Evolutionary conservation across 2,797 vertebrate species (phyloP), one percentile per base, ranked within the genome.

Genomic region (Hydrophis major): DNA sequence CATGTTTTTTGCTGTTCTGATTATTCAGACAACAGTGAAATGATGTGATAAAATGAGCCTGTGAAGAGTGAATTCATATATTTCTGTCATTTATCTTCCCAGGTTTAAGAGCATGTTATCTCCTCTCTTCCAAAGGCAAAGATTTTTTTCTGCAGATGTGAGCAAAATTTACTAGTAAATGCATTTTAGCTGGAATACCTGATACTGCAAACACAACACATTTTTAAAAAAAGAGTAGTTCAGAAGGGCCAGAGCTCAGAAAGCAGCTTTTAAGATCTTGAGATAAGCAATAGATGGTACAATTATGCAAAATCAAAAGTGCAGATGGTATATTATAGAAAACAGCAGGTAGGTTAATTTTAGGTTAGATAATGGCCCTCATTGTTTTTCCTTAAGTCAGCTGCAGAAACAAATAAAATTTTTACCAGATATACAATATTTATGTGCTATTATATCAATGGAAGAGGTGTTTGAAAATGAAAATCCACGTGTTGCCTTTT

Each of bases 261-360:
- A 42, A 78, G 10, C 32, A 50, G n/a, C 28, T 89, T 92, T 83
- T 53, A 89, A 78, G 88, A 12, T 63, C 37, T 53, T 50, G 89
- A 37, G 22, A 86, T 86, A 89, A 89, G 47, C 87, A 89, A 60
- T 57, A 92, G 69, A 89, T 60, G 63, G 86, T 55, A 74, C 88
- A 56, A 88, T 88, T 88, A 88, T 88, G 37, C 6, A 50, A 50
- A 92, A 83, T 47, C 42, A 92, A 20, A 32, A 60, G 87, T 89
- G 63, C 91, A 92, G 56, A 89, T 89, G 66, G 28, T 61, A 3
- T 74, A 47, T 6, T 13, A 89, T 14, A 89, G 69, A 83, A 92
- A 89, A 60, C 22, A 92, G 37, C 53, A 69, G 47, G 28, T 18
- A 14, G 57, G n/a, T 86, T 89, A 89, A 89, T 74, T 89, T 50